Conservation (phyloP, 2,113 vertebrate genomes). For the Columbina picui region DNA sequence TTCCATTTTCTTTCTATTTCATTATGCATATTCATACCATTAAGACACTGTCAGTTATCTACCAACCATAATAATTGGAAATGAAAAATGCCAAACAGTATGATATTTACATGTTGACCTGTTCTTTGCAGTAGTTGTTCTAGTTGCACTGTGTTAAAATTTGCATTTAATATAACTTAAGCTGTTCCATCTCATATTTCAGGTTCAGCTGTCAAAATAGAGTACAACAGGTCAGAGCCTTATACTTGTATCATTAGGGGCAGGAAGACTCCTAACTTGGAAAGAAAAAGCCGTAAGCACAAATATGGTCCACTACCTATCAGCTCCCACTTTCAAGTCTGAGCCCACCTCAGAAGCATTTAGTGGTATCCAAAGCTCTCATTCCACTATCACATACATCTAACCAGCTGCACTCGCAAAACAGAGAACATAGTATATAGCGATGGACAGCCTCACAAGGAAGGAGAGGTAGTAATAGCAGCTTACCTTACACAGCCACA, state of each 20-base stretch:
- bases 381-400: neutral
- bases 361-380: neutral
- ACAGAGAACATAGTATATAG: accelerated
- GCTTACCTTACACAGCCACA: neutral
- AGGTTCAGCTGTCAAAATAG: neutral
- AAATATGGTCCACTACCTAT: neutral
- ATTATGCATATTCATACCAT: neutral
- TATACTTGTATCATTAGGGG: neutral
- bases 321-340: neutral
- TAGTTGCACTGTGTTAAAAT: neutral
- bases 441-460: neutral
- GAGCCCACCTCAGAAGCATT: neutral
- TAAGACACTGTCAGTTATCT: neutral
- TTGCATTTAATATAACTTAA: neutral
- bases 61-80: neutral
- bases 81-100: neutral
- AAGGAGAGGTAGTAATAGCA: neutral
- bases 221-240: neutral
- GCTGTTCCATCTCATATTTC: neutral
- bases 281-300: neutral
- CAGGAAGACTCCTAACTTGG: neutral
- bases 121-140: neutral
- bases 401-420: neutral
- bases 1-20: neutral
- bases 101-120: neutral